Percentiles rank a stretch among this genome's conserved stretches.
Conservation (phyloP, 2,797 vertebrate species). For the Notoglanidium macrostoma region DNA sequence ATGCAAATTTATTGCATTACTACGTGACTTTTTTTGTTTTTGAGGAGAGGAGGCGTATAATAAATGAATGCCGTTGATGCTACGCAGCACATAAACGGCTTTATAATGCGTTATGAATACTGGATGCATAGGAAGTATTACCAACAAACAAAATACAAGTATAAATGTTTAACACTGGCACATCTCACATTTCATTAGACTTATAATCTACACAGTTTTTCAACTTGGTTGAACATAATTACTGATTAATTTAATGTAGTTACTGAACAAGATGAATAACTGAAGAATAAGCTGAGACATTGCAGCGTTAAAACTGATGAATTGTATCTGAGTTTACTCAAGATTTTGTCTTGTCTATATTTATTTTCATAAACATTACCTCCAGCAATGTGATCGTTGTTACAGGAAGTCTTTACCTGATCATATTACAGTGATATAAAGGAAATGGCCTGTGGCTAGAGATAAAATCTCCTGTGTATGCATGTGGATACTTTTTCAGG, state of each 20-base stretch:
- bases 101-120: constrained; percentile 2
- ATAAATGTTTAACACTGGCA: not conserved
- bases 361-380: not conserved
- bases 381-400: not conserved
- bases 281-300: not conserved
- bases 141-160: not conserved
- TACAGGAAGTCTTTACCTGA: constrained; percentile 37
- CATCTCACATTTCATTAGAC: not conserved
- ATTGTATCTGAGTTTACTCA: not conserved
- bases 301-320: not conserved
- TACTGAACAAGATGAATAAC: not conserved
- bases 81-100: not conserved
- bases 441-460: constrained; percentile 43
- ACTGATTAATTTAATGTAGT: not conserved
- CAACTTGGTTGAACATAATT: not conserved
- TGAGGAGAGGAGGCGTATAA: too few species aligned
- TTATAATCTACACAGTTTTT: not conserved
- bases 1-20: not conserved
- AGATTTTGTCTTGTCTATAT: not conserved
- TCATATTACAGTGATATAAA: constrained; percentile 39
- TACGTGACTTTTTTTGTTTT: not conserved
- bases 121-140: not conserved
- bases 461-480: constrained; percentile 26
- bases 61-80: not conserved
- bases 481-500: not conserved